phyloP scores from a whole-genome alignment of 2,797 vertebrate genomes.

The Varecia variegata region DNA sequence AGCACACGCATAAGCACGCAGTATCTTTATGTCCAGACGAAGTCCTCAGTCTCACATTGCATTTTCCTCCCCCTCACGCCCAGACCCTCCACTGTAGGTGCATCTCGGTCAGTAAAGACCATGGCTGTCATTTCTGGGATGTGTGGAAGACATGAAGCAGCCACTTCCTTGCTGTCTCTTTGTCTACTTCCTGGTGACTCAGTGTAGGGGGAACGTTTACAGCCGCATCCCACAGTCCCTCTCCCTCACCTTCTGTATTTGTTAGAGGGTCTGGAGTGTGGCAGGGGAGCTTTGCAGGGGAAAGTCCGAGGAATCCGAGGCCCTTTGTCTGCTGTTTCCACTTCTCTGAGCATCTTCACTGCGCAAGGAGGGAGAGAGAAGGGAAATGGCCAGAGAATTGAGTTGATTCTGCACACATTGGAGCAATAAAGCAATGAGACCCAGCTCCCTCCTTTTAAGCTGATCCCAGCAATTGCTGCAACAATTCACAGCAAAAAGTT shows the following conservation, averaged over 20 bases:
- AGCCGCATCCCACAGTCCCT: background rate
- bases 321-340: background rate
- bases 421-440: slow-evolving; percentile 6
- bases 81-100: accelerated
- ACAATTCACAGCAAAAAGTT: background rate
- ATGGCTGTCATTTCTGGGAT: accelerated
- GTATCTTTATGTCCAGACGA: background rate
- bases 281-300: background rate
- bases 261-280: background rate
- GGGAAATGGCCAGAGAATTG: background rate
- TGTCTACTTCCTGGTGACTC: background rate
- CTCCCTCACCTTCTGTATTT: background rate
- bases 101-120: too few species aligned
- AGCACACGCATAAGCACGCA: background rate
- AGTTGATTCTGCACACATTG: slow-evolving; percentile 49
- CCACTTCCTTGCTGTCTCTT: too few species aligned
- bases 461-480: background rate
- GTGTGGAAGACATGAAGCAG: too few species aligned
- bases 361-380: background rate
- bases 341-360: background rate
- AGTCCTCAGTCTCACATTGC: accelerated
- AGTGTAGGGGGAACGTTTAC: background rate
- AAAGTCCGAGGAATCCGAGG: background rate
- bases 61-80: background rate
- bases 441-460: background rate